These are phyloP conservation scores for Drosophila rufa DNA, from an alignment of 1,140 invertebrate genomes.

Conservation along the genomic window DNA sequence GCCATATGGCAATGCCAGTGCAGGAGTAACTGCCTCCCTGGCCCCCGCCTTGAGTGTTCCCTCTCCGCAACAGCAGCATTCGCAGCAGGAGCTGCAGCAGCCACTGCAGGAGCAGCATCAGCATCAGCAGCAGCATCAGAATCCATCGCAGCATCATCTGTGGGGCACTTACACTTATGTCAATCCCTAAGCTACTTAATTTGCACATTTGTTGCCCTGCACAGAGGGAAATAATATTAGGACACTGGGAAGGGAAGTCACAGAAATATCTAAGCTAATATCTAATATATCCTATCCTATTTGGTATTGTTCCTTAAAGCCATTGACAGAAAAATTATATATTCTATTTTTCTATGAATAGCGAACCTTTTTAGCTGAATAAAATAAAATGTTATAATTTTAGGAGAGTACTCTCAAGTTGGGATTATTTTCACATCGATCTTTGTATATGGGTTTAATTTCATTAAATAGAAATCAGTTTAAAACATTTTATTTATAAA, in stretches of 20 bases:
- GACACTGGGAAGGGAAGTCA: too few relatives aligned
- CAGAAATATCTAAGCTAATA: too few relatives aligned
- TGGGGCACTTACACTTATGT: conserved; percentile 84
- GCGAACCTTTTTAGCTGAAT: neutral
- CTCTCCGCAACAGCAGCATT: conserved; percentile 28
- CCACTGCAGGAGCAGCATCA: conserved; percentile 52
- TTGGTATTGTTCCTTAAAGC: neutral
- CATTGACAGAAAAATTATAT: neutral
- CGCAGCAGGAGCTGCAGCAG: conserved; percentile 44
- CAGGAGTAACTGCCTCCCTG: neutral
- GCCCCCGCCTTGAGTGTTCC: conserved; percentile 32
- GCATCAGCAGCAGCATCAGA: conserved; percentile 57
- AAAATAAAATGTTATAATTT: neutral
- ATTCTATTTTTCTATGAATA: too few relatives aligned
- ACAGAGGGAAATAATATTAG: conserved; percentile 3
- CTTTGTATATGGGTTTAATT: neutral
- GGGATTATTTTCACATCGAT: too few relatives aligned
- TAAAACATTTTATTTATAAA: neutral
- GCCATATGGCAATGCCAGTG: conserved; percentile 21
- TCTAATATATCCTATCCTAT: neutral
- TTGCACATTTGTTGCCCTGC: conserved; percentile 61
- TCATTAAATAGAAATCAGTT: neutral
- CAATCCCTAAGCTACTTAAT: conserved; percentile 82
- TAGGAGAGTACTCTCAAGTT: neutral
- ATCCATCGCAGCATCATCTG: conserved; percentile 75